Conservation (phyloP, 37 sponge, comb jelly and placozoan genomes). For the Diacarnus erythraeanus region DNA sequence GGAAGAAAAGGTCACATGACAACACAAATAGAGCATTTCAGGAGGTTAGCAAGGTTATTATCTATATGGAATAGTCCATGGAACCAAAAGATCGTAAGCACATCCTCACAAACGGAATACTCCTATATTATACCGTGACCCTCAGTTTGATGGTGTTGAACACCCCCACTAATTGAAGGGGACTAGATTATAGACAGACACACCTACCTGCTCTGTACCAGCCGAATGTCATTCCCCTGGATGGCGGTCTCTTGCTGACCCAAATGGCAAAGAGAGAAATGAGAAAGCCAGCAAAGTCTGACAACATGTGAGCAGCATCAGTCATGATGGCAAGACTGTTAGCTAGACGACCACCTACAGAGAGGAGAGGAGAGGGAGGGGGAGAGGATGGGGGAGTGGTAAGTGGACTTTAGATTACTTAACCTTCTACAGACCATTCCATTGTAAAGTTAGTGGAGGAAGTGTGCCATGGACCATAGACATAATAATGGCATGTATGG, state of each 20-base stretch:
- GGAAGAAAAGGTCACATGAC: too few species aligned
- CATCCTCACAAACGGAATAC: not conserved
- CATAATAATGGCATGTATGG: not conserved
- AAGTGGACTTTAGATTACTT: too few species aligned
- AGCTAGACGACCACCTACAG: constrained; percentile 86
- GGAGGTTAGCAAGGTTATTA: not conserved
- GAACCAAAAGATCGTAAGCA: not conserved
- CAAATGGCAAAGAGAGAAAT: constrained; percentile 96
- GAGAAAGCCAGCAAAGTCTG: constrained; percentile 95
- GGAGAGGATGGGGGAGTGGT: not conserved
- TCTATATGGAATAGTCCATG: too few species aligned
- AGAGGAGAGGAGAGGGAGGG: not conserved
- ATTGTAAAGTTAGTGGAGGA: not conserved
- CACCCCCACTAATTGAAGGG: not conserved
- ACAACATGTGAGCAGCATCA: constrained; percentile 99
- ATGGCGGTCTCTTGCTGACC: constrained; percentile 79
- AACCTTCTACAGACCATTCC: too few species aligned
- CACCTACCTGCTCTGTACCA: constrained; percentile 91
- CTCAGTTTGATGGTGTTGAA: not conserved
- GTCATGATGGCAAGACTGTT: constrained; percentile 96
- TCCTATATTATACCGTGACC: not conserved
- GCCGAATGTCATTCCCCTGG: constrained; percentile 96
- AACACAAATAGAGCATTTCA: not conserved
- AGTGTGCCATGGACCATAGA: not conserved
- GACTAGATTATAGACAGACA: not conserved